Percentiles rank a stretch among this genome's conserved stretches.
phyloP scores from a whole-genome alignment of 1,140 invertebrate species.

The Drosophila elegans region DNA sequence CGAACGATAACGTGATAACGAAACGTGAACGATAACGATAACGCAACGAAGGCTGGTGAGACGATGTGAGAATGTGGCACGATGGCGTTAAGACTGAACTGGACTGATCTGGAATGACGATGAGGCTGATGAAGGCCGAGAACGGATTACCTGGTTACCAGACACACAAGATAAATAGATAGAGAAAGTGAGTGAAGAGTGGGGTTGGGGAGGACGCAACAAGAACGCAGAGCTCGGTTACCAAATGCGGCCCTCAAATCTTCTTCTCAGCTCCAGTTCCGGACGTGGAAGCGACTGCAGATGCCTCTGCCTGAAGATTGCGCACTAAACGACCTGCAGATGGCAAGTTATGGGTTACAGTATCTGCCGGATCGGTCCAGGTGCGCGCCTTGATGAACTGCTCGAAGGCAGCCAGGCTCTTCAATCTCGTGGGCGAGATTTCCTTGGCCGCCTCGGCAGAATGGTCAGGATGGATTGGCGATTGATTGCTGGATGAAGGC shows the following conservation, averaged over 20 bases:
- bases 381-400: slow-evolving; percentile 69
- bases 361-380: slow-evolving; percentile 56
- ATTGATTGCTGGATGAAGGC: slow-evolving; percentile 44
- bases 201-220: slow-evolving; percentile 27
- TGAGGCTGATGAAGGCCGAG: slow-evolving; percentile 53
- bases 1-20: slow-evolving; percentile 54
- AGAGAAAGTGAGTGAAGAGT: slow-evolving; percentile 40
- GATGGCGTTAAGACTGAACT: slow-evolving; percentile 42
- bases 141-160: slow-evolving; percentile 74
- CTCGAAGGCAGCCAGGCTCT: slow-evolving; percentile 72
- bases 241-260: slow-evolving; percentile 50
- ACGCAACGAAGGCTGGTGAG: slow-evolving; percentile 60
- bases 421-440: slow-evolving; percentile 57
- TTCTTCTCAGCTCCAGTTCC: slow-evolving; percentile 58
- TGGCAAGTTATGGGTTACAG: slow-evolving; percentile 70
- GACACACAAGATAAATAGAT: slow-evolving; percentile 40
- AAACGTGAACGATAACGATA: slow-evolving; percentile 65
- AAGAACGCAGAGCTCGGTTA: slow-evolving; percentile 49
- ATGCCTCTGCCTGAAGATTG: slow-evolving; percentile 49
- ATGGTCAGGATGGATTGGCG: slow-evolving; percentile 40
- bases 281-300: slow-evolving; percentile 20
- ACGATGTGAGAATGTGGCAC: slow-evolving; percentile 45
- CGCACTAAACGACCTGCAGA: slow-evolving; percentile 66
- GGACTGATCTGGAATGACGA: slow-evolving; percentile 27
- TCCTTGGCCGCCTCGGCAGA: slow-evolving; percentile 23